Evolutionary conservation across 2,797 vertebrate species (phyloP), one percentile per base, ranked within the genome.

Genomic region (Enteromius treurensis): DNA sequence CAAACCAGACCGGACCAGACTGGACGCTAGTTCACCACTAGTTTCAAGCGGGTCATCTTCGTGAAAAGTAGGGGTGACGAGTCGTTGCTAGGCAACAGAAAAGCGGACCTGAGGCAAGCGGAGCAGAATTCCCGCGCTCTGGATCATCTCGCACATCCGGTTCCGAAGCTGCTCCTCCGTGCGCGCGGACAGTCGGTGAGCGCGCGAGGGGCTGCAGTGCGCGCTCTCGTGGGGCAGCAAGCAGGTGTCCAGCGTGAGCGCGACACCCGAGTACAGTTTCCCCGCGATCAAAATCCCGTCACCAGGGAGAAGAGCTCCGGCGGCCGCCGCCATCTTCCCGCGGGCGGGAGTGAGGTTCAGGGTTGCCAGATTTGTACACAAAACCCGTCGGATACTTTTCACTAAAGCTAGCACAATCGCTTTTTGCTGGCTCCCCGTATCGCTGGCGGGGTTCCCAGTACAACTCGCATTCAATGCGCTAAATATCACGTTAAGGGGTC

Each of bases 151-250:
- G 21, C 80, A 74, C 19, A 49, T 37, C 1, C 77, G 62, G 47
- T 34, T 79, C 6, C 77, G 45, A 3, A 79, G 62, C 29, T 68
- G 77, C 45, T 79, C 62, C n/a, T 79, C 77, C 3, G 77, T 51
- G 47, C 29, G 26, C 19, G 77, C 29, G 62, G 45, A 53, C 19
- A 79, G 29, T 4, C 62, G 62, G 29, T 67, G 62, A 5, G 26
- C 77, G n/a, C 42, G 64, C 21, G 79, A 69, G 1, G 69, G 65
- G 65, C 79, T 81, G 67, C 68, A 47, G 47, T 14, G 62, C 45
- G 19, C 45, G 62, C 67, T 1, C 79, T 70, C 79, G 7, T 17
- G 40, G 1, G 68, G 68, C 49, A 81, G 15, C 49, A 73, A n/a
- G 69, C 79, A 79, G 23, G 34, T 74, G n/a, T 73, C 69, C 37